Base-by-base conservation (phyloP, 2,113 vertebrate species). In the Tor tambroides region DNA sequence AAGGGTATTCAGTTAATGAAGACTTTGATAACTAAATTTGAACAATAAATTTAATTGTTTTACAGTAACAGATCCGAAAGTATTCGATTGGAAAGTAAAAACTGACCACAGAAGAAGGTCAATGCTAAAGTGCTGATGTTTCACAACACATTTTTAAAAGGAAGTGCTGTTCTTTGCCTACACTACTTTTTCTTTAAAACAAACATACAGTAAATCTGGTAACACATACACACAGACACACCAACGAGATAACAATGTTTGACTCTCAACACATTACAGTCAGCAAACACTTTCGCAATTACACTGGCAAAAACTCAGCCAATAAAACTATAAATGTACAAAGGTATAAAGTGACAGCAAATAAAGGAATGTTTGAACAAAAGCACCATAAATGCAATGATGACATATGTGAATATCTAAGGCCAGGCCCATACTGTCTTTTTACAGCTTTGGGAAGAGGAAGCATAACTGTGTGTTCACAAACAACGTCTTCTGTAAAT, bases 381-480 rank as follows among this genome's bases (percentile, higher is more conserved):
- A 82, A 26, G 56, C 12, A 35, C 76, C n/a, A 76, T 87, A 87
- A 89, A 85, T 38, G 5, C 15, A 41, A 17, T 74, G 65, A 74
- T 84, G 46, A 84, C 49, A 54, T 6, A 32, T 72, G 19, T 65
- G 56, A 87, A 26, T 46, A 84, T 30, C 15, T 10, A 61, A 84
- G 54, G 26, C 63, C 35, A 56, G 69, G 2, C 77, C 26, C 4
- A 14, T 69, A 30, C 15, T 56, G n/a, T 71, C n/a, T 67, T n/a
- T 88, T 72, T 80, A 84, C 65, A 78, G 43, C 67, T 12, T 80
- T 69, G 21, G 56, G 79, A 87, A 89, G 72, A 67, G 86, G 88
- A 89, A 89, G 78, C 38, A 76, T 61, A 77, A 51, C 41, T 72
- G 72, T 32, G 51, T 87, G 86, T 83, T 85, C 87, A 85, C 86